A percentile compares a stretch with the other conserved stretches of the same genome.
Conservation (phyloP, 1,140 invertebrate species). For the Panulirus ornatus region DNA sequence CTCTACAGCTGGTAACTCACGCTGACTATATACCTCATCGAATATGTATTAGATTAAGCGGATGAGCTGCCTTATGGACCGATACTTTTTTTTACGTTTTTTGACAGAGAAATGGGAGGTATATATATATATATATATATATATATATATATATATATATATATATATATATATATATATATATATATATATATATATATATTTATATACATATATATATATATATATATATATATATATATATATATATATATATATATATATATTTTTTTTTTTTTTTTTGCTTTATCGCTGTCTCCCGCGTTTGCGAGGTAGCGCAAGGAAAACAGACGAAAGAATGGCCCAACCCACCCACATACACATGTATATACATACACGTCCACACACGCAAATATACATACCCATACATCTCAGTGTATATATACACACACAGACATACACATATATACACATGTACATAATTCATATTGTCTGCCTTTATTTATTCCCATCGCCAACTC, state of each 20-base stretch:
- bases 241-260: not conserved
- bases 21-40: too few relatives aligned
- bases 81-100: too few relatives aligned
- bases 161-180: not conserved
- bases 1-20: too few relatives aligned
- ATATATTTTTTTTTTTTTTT: too few relatives aligned
- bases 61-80: too few relatives aligned
- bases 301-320: too few relatives aligned
- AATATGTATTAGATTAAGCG: too few relatives aligned
- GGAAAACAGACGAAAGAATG: too few relatives aligned
- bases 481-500: too few relatives aligned
- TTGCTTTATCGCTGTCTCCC: too few relatives aligned
- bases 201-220: not conserved
- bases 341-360: not conserved
- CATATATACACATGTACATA: not conserved
- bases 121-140: not conserved
- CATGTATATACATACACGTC: conserved; percentile 14
- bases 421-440: not conserved
- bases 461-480: too few relatives aligned
- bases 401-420: not conserved
- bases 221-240: not conserved
- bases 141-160: not conserved
- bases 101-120: too few relatives aligned
- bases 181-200: not conserved
- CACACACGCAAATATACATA: not conserved